Evolutionary conservation across 2,797 vertebrate genomes (phyloP).

Genomic region (Tarsius wallacei): DNA sequence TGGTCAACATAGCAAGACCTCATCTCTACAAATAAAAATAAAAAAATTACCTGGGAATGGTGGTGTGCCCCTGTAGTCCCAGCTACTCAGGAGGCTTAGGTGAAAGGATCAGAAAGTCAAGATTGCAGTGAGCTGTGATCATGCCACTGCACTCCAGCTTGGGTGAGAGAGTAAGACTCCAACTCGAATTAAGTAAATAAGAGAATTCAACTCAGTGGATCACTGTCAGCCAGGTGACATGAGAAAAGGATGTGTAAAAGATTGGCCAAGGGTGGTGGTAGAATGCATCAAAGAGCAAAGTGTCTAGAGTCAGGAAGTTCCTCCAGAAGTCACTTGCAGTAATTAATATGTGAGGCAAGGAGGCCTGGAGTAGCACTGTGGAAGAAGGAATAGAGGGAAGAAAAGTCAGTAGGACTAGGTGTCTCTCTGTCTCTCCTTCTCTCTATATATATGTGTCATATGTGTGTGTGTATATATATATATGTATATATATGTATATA

Average conservation of each 20-base stretch:
- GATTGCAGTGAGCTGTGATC: no score
- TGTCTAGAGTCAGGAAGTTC: neutral
- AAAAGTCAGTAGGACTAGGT: conserved; percentile 43
- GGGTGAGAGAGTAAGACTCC: no score
- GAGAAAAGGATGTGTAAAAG: neutral
- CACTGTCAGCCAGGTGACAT: neutral
- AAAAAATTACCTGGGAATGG: no score
- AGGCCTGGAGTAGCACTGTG: neutral
- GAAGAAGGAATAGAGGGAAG: neutral
- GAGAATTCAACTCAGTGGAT: neutral
- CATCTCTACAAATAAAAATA: no score
- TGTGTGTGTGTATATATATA: neutral
- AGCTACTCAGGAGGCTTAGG: no score
- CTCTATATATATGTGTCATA: neutral
- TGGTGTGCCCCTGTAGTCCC: no score
- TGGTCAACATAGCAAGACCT: no score
- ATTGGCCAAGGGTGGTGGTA: neutral
- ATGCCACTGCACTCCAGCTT: no score
- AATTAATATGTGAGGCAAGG: neutral
- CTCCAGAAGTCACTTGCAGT: neutral
- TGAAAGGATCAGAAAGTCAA: no score
- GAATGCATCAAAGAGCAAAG: conserved; percentile 39
- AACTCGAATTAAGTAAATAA: no score
- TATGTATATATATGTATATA: neutral
- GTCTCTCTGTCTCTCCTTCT: neutral